phyloP scores from a whole-genome alignment of 2,888 invertebrate species.

The Polietes domitor region DNA sequence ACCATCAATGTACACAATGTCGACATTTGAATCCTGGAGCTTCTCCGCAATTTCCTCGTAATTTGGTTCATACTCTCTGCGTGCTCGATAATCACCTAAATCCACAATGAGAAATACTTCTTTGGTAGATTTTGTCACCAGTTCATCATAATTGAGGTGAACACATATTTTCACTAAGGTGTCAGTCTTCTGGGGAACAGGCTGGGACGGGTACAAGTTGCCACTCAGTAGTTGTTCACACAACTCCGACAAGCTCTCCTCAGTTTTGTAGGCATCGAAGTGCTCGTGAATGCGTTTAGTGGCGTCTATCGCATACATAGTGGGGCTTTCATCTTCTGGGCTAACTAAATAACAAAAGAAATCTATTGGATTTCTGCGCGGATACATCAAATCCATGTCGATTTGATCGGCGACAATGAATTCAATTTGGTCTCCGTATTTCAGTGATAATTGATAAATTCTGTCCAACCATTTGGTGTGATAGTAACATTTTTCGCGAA shows the following conservation, averaged over 20 bases:
- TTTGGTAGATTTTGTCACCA: conserved; percentile 57
- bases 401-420: conserved; percentile 56
- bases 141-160: conserved; percentile 61
- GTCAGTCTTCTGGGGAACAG: conserved; percentile 1
- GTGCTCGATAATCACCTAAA: conserved; percentile 16
- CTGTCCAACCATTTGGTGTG: conserved; percentile 46
- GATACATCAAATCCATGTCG: conserved; percentile 54
- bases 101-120: conserved; percentile 59
- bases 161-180: conserved; percentile 62
- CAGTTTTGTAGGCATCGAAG: background rate
- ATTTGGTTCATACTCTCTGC: conserved; percentile 16
- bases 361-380: conserved; percentile 33
- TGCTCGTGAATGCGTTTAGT: conserved; percentile 39
- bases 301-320: conserved; percentile 44
- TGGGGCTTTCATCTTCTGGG: conserved; percentile 30
- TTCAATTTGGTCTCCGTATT: conserved; percentile 53
- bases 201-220: conserved; percentile 45
- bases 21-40: conserved; percentile 62
- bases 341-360: conserved; percentile 35
- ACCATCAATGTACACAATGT: conserved; percentile 67
- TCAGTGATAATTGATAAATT: conserved; percentile 37
- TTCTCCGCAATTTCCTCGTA: conserved; percentile 58
- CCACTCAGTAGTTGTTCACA: conserved; percentile 62
- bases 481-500: conserved; percentile 58
- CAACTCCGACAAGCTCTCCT: conserved; percentile 56